Base-by-base conservation (phyloP, 2,113 vertebrate species). In the Hydropotes inermis region DNA sequence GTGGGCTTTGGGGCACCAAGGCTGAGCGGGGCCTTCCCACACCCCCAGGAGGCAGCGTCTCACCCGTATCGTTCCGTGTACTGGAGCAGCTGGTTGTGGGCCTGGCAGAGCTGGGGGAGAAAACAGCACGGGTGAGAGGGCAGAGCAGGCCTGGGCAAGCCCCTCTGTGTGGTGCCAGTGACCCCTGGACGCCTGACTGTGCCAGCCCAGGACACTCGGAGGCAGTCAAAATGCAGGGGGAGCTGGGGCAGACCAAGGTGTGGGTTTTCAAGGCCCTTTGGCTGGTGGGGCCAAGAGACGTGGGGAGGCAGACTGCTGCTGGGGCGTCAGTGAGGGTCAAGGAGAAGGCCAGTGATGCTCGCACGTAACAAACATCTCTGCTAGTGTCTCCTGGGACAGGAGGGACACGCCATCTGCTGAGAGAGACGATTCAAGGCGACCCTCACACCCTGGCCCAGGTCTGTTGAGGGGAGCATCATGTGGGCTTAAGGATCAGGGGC, bases 41-140 rank as follows among this genome's bases (percentile, higher is more conserved):
- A 23, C 17, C 19, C 25, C 58, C 58, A 0, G 3, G 52, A 3
- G 85, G 27, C 54, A 27, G 47, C 0, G 0, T 82, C 99, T 99
- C 98, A 99, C 99, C 99, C 99, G 74, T 99, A 99, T 88, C 99
- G 98, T 27, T 99, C 99, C 98, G 99, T 98, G 95, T 99, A 99
- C 98, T 99, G 99, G 2, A 96, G 98, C 97, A 99, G 99, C 99
- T 99, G 99, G 70, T 99, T 99, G 96, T 99, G 99, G 86, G 99
- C 99, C 94, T 99, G 99, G 98, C 99, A 99, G 87, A 99, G 98
- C 99, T 99, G 98, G 50, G 64, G 85, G 64, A 96, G 61, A 97
- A 97, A 13, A 96, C 64, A 92, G 83, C 85, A 47, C 4, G 7
- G 21, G 25, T 82, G 12, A 92, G 87, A 70, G 8, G 0, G 4